These are phyloP conservation scores for Leptogaster cylindrica DNA, from an alignment of 2,888 invertebrate genomes.

Conservation along the genomic window DNA sequence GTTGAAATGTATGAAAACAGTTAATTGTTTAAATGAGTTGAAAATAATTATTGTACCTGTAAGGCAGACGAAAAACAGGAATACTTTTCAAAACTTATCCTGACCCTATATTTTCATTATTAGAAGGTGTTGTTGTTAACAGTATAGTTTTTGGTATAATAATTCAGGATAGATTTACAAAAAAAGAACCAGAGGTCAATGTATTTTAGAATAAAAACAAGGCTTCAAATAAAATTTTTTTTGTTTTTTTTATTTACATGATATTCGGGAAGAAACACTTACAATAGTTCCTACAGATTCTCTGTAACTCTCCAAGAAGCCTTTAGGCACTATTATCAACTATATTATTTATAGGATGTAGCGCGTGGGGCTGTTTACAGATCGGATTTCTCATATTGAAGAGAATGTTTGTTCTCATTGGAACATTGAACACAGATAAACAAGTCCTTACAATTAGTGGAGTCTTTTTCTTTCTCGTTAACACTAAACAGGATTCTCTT, in stretches of 20 bases:
- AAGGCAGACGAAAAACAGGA: no score
- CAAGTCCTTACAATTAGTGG: background rate
- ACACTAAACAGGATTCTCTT: conserved; percentile 22
- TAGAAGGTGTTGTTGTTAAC: background rate
- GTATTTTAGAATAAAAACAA: background rate
- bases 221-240: conserved; percentile 7
- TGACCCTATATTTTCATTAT: background rate
- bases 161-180: background rate
- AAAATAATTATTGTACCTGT: no score
- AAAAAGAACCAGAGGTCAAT: background rate
- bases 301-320: background rate
- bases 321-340: background rate
- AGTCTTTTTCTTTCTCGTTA: conserved; percentile 16
- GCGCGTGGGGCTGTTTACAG: background rate
- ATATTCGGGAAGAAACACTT: conserved; percentile 32
- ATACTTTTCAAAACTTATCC: background rate
- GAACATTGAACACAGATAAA: background rate
- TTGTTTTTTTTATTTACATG: conserved; percentile 11
- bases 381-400: background rate
- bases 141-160: background rate
- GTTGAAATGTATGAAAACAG: background rate
- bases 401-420: background rate
- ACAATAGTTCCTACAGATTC: conserved; percentile 15
- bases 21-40: background rate
- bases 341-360: background rate